Evolutionary conservation across 2,113 vertebrate genomes (phyloP), one percentile per base, ranked within the genome.

Genomic region (Guaruba guarouba): DNA sequence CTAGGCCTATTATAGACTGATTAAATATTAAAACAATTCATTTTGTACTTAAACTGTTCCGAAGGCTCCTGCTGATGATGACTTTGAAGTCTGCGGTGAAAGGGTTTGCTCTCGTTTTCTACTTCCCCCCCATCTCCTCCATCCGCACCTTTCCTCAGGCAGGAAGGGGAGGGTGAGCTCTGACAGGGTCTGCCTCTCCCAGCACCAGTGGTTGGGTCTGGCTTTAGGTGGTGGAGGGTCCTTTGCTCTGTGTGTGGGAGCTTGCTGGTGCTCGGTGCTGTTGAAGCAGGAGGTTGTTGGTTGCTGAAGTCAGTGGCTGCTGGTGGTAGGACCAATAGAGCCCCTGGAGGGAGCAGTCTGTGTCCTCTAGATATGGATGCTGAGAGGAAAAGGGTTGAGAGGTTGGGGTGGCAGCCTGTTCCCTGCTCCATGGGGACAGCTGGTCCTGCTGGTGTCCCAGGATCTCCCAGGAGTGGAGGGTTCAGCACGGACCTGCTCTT

Each of bases 11-110:
- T 97, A 96, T 96, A 92, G 96, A 28, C 93, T 96, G 96, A 97
- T 98, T 96, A 98, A 98, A 98, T 98, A 98, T 98, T 98, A 97
- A 98, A 98, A 96, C 97, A 97, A 97, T 98, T 98, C 96, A 97
- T 98, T 97, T 97, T 96, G 96, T 97, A 96, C 96, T 97, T 98
- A 97, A 98, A 98, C 97, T 96, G 94, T 97, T 97, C 86, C 13
- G 88, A 97, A 97, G 94, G 96, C 87, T 96, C 90, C 92, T 96
- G 96, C 95, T 96, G 96, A 88, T 11, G 74, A 88, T 73, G 67
- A 91, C 95, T 97, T 95, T 97, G 97, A 97, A 97, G 95, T 87
- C 94, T 76, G 95, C 4, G 7, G 90, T 0, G 4, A 91, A 33
- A 87, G 95, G 79, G 33, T 93, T 93, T 81, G 77, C 87, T 91